These are phyloP conservation scores for Mastacembelus armatus DNA, from an alignment of 2,797 vertebrate species.

Conservation along the genomic window DNA sequence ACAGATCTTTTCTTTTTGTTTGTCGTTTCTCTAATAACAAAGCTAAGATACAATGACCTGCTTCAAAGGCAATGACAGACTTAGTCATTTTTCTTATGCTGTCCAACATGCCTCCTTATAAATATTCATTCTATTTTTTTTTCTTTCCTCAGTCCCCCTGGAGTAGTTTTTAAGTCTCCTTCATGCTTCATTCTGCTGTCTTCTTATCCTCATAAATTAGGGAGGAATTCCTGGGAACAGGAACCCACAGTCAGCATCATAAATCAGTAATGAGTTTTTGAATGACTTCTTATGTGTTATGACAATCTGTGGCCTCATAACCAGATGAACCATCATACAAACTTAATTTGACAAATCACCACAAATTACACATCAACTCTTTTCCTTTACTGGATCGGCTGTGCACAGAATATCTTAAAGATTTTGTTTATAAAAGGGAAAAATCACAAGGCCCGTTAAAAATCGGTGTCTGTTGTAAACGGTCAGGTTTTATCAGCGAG, in stretches of 20 bases:
- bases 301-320: not conserved
- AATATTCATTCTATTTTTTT: not conserved
- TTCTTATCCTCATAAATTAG: constrained; percentile 34
- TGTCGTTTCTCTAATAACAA: constrained; percentile 30
- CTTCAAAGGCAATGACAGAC: constrained; percentile 32
- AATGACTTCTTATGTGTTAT: constrained; percentile 11
- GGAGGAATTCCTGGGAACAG: constrained; percentile 21
- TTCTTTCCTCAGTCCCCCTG: not conserved
- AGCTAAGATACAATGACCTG: constrained; percentile 28
- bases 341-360: constrained; percentile 34
- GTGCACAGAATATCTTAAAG: not conserved
- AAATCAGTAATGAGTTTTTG: constrained; percentile 16
- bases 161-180: constrained; percentile 32
- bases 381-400: not conserved
- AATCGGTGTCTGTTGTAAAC: not conserved
- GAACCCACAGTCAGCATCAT: constrained; percentile 1
- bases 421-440: not conserved
- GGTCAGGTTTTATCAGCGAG: not conserved
- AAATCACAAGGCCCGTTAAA: not conserved
- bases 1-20: constrained; percentile 8
- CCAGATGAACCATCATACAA: constrained; percentile 1
- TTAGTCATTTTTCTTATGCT: constrained; percentile 11
- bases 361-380: constrained; percentile 18
- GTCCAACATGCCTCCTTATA: constrained; percentile 17
- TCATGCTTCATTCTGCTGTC: constrained; percentile 11